phyloP scores from a whole-genome alignment of 2,888 invertebrate genomes.

The Thumatha senex region DNA sequence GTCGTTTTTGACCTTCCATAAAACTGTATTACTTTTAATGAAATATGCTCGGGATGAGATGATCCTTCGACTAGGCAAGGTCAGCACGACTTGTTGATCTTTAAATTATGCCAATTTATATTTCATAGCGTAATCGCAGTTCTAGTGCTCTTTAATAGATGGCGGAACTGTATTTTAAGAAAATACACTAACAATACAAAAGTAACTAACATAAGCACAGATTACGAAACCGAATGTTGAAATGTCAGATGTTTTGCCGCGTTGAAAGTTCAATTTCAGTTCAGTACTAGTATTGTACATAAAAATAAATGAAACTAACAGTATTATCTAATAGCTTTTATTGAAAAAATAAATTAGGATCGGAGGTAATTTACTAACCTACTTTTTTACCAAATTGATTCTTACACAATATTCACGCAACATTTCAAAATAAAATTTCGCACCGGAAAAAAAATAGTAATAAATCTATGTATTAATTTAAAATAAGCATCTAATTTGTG shows the following conservation, averaged over 20 bases:
- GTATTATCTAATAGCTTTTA: conserved; percentile 58
- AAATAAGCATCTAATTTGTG: conserved; percentile 42
- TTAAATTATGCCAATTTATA: no score
- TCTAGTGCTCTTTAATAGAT: no score
- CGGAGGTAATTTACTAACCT: no score
- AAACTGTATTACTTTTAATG: background rate
- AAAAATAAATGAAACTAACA: conserved; percentile 33
- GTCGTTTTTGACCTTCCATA: background rate
- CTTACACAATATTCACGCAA: no score
- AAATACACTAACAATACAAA: no score
- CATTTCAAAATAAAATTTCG: conserved; percentile 20
- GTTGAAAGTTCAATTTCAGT: background rate
- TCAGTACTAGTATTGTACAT: background rate
- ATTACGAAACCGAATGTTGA: background rate
- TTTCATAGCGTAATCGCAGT: no score
- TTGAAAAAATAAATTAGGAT: conserved; percentile 15
- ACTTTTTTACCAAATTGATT: no score
- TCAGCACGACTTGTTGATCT: no score
- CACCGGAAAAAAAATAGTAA: conserved; percentile 69
- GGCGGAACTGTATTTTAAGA: no score
- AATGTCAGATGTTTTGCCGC: background rate
- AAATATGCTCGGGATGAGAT: background rate
- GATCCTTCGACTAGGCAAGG: no score
- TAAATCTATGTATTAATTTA: conserved; percentile 42
- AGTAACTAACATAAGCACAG: no score